Conservation (phyloP, 2,888 invertebrate genomes). For the Amaurobius ferox region DNA sequence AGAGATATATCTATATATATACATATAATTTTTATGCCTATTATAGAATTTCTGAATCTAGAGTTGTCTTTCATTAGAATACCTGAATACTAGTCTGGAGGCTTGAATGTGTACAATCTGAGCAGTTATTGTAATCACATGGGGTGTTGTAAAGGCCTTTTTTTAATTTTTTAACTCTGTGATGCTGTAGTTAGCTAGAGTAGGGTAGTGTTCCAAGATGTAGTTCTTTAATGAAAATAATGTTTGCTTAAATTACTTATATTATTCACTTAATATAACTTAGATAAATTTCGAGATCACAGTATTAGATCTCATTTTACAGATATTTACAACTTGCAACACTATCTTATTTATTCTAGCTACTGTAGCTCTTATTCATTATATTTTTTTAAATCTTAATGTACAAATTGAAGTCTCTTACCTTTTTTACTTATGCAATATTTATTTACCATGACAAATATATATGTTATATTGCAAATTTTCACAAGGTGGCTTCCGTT, state of each 20-base stretch:
- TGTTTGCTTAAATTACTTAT: constrained; percentile 24
- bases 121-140: constrained; percentile 45
- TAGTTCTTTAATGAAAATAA: constrained; percentile 42
- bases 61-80: constrained; percentile 71
- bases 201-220: constrained; percentile 71
- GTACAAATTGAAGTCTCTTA: constrained; percentile 69
- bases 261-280: constrained; percentile 4
- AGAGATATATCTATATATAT: constrained; percentile 69
- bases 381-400: constrained; percentile 66
- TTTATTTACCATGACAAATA: constrained; percentile 71
- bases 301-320: constrained; percentile 40
- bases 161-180: constrained; percentile 54
- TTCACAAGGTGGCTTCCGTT: constrained; percentile 70
- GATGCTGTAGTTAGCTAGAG: constrained; percentile 71
- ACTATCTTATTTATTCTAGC: constrained; percentile 71
- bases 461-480: constrained; percentile 59
- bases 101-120: constrained; percentile 63
- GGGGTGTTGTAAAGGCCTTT: constrained; percentile 56
- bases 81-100: constrained; percentile 69
- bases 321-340: constrained; percentile 63
- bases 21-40: constrained; percentile 70
- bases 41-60: constrained; percentile 66
- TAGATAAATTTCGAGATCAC: constrained; percentile 30
- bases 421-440: constrained; percentile 70
- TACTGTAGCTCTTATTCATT: constrained; percentile 64